These are phyloP conservation scores for Cairina moschata DNA, from an alignment of 2,113 vertebrate species.

Conservation along the genomic window DNA sequence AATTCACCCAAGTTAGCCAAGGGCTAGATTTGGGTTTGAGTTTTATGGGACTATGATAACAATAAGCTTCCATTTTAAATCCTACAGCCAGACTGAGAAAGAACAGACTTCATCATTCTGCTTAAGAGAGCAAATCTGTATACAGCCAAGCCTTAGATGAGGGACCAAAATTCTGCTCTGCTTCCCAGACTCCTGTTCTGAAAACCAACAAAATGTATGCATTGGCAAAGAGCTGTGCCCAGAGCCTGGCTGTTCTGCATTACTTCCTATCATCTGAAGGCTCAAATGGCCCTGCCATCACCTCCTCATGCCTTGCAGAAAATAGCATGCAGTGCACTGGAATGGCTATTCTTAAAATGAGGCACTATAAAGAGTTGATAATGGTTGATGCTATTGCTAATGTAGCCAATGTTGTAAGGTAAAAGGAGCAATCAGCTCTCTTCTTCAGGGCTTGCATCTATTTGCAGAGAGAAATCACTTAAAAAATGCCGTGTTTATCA, in stretches of 20 bases:
- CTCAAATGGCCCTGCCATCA: neutral
- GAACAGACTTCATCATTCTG: neutral
- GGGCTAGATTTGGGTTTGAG: neutral
- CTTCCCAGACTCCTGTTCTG: neutral
- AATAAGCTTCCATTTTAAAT: neutral
- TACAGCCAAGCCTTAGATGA: neutral
- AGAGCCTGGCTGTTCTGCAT: neutral
- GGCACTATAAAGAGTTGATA: neutral
- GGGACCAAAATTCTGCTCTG: neutral
- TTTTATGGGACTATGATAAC: neutral
- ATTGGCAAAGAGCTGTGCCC: neutral
- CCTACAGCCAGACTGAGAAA: neutral
- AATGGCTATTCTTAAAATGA: neutral
- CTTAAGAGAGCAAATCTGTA: neutral
- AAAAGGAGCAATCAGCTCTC: neutral
- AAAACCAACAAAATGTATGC: neutral
- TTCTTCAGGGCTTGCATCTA: neutral
- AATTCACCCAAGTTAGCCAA: neutral
- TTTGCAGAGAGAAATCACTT: neutral
- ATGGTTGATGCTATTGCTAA: neutral
- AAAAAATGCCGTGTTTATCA: neutral
- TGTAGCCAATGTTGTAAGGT: neutral
- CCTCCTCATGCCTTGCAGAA: neutral
- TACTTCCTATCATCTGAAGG: neutral
- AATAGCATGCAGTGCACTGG: fast-evolving